A percentile compares a stretch with the other conserved stretches of the same genome.
These are phyloP conservation scores for Sturmia bella DNA, from an alignment of 2,888 invertebrate genomes.

Conservation along the genomic window DNA sequence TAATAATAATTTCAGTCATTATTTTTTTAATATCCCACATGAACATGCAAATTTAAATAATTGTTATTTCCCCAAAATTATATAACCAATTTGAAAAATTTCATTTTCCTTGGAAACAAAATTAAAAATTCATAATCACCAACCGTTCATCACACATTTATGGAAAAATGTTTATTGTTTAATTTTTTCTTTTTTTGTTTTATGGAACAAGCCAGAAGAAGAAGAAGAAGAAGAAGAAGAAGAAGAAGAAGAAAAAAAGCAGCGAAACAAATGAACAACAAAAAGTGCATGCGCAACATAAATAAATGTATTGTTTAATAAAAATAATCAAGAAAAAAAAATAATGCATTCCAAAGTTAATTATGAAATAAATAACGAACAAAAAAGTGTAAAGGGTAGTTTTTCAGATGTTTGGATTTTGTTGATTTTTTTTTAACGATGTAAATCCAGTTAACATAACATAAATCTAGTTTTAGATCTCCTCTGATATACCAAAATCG, in stretches of 20 bases:
- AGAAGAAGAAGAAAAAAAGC: conserved; percentile 39
- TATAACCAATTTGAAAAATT: conserved; percentile 45
- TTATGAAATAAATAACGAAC: conserved; percentile 48
- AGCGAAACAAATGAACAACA: conserved; percentile 44
- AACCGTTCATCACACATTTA: conserved; percentile 35
- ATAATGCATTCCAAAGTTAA: conserved; percentile 60
- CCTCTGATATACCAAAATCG: too few relatives aligned
- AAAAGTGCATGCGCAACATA: conserved; percentile 69
- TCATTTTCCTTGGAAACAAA: conserved; percentile 18
- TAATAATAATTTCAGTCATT: background rate
- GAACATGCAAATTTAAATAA: background rate
- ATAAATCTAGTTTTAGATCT: too few relatives aligned
- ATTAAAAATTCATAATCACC: conserved; percentile 30
- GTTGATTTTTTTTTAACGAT: background rate
- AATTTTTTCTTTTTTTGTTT: background rate
- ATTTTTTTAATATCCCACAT: too few relatives aligned
- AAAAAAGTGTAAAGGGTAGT: conserved; percentile 24
- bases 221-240: conserved; percentile 8
- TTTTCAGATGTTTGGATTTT: conserved; percentile 1
- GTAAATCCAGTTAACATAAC: too few relatives aligned
- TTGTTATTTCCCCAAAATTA: conserved; percentile 46
- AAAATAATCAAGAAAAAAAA: conserved; percentile 8
- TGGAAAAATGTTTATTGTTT: conserved; percentile 34
- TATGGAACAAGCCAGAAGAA: conserved; percentile 17
- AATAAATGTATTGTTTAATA: conserved; percentile 44